Percentiles rank a stretch among this genome's conserved stretches.
phyloP scores from a whole-genome alignment of 1,140 invertebrate genomes.

The Spodoptera litura region DNA sequence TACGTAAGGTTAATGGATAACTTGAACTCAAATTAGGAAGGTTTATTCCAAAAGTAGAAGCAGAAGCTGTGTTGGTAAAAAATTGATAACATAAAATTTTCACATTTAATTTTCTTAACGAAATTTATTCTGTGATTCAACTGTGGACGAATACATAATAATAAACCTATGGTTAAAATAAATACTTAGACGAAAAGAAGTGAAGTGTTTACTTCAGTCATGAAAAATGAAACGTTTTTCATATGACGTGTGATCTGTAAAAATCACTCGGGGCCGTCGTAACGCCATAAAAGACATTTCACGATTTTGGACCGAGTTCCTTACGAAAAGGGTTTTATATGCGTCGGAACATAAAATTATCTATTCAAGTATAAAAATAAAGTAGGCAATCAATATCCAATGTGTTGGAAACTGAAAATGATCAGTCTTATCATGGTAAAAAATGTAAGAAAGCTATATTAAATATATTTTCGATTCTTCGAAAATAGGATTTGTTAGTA shows the following conservation, averaged over 20 bases:
- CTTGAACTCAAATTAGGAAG: no score
- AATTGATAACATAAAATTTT: no score
- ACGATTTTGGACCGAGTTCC: constrained; percentile 31
- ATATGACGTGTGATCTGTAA: constrained; percentile 26
- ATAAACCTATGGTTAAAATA: no score
- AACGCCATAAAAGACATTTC: constrained; percentile 30
- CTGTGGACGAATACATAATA: no score
- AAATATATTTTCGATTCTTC: not conserved
- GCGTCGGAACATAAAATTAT: constrained; percentile 41
- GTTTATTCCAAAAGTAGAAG: no score
- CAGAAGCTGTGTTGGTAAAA: no score
- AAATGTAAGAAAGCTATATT: not conserved
- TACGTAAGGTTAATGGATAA: no score
- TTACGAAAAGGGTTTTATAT: constrained; percentile 27
- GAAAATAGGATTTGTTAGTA: not conserved
- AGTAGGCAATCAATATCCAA: constrained; percentile 53
- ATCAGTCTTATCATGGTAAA: constrained; percentile 20
- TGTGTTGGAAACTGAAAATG: constrained; percentile 53
- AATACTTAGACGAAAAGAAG: no score
- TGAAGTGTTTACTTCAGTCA: not conserved
- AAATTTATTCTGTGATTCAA: no score
- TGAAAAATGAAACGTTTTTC: not conserved
- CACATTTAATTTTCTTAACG: no score
- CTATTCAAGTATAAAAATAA: constrained; percentile 54
- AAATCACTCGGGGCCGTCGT: constrained; percentile 29